Evolutionary conservation across 2,888 invertebrate species (phyloP), one percentile per base, ranked within the genome.

Genomic region (Seira musarum): DNA sequence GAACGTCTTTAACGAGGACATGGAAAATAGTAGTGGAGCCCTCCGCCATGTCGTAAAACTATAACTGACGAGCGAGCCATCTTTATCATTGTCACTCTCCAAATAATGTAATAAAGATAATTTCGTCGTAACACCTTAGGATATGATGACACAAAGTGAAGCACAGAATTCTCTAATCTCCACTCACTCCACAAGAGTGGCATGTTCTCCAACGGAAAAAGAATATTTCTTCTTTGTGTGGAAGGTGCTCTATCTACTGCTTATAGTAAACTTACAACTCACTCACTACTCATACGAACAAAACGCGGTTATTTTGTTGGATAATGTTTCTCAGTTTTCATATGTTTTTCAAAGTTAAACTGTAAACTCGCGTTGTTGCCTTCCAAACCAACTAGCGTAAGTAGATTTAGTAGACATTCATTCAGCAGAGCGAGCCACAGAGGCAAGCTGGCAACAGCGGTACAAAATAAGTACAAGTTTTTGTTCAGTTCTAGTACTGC

Each of bases 401-500:
- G 40, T 40, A 40, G 40, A 40, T 40, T 40, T 40, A 40, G 40
- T n/a, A n/a, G n/a, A n/a, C n/a, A n/a, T n/a, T n/a, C n/a, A n/a
- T n/a, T n/a, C n/a, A n/a, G n/a, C n/a, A n/a, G n/a, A n/a, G n/a
- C n/a, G n/a, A n/a, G n/a, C n/a, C n/a, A n/a, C n/a, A n/a, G n/a
- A n/a, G n/a, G n/a, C n/a, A n/a, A n/a, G n/a, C 13, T 13, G 40
- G 13, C 40, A 8, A 8, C 40, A 40, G 40, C 40, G 40, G 40
- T 40, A 8, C 40, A 40, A n/a, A n/a, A n/a, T n/a, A n/a, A n/a
- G n/a, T n/a, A n/a, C n/a, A n/a, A 40, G 40, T 40, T 40, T 40
- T 40, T 13, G 40, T 40, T 40, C 63, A 46, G 64, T 35, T 67
- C 30, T 76, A 66, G 68, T 74, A 74, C 80, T 74, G 80, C 80